Evolutionary conservation across 2,113 vertebrate genomes (phyloP), one percentile per base, ranked within the genome.

Genomic region (Gallinago undulata): DNA sequence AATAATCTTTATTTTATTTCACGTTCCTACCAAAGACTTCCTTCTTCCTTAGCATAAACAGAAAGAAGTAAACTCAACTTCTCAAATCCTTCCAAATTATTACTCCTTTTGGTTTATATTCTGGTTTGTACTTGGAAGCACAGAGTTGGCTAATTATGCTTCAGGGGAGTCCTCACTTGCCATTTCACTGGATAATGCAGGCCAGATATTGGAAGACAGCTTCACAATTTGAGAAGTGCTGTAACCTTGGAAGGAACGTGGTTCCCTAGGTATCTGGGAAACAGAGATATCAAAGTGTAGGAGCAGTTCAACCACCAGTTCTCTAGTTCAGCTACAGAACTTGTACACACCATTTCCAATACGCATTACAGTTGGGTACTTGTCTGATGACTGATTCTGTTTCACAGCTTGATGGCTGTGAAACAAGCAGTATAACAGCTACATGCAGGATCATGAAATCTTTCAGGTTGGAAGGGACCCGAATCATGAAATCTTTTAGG

Each of bases 341-440:
- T 9, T 19, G 24, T 5, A 9, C 17, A 27, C 19, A 27, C 7
- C 9, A 47, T 39, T 87, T 35, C n/a, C n/a, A 37, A 16, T 4
- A n/a, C 0, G 1, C 3, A 6, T 28, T 77, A 43, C 55, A 81
- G 48, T 2, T 43, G 45, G 21, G n/a, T 10, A 35, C 45, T 7
- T 30, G 22, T 28, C 37, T n/a, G 41, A 60, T 27, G 33, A 39
- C 50, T 63, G 35, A 31, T 69, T 73, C 39, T n/a, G 45, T 57
- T 70, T 62, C 57, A 50, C 43, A 82, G 9, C 37, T 70, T 27
- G 31, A 7, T 50, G 37, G 19, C 48, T 59, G 24, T n/a, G 43
- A 72, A 79, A 83, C 22, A 50, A 68, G 23, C 25, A 73, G 63
- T 18, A 24, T 0, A 1, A 68, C 4, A 41, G 48, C 15, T 35